A percentile compares a stretch with the other conserved stretches of the same genome.
Conservation (phyloP, 2,797 vertebrate genomes). For the Microctenopoma lineatum region DNA sequence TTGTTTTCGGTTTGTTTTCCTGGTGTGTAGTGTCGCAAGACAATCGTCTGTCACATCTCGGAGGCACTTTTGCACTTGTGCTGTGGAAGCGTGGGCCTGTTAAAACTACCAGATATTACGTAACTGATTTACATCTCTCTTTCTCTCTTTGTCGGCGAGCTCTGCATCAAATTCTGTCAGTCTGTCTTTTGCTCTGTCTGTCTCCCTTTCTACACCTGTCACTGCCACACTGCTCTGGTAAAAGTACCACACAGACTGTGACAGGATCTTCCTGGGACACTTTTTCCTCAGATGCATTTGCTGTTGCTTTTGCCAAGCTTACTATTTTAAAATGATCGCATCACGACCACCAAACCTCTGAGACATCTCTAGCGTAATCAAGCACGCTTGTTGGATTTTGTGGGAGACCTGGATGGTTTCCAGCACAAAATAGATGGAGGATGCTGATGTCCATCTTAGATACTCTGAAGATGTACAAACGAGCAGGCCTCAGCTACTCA, state of each 20-base stretch:
- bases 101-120: slow-evolving; percentile 34
- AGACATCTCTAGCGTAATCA: background rate
- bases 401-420: background rate
- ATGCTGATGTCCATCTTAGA: background rate
- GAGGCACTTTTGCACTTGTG: slow-evolving; percentile 32
- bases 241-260: slow-evolving; percentile 37
- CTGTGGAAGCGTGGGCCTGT: slow-evolving; percentile 20
- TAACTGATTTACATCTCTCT: slow-evolving; percentile 49
- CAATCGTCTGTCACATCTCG: slow-evolving; percentile 36
- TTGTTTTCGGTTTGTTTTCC: slow-evolving; percentile 26
- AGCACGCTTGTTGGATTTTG: background rate
- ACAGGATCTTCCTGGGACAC: slow-evolving; percentile 31
- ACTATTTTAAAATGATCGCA: slow-evolving; percentile 14
- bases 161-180: slow-evolving; percentile 29
- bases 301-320: background rate
- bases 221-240: slow-evolving; percentile 30
- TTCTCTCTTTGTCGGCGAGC: slow-evolving; percentile 40
- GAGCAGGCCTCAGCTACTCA: background rate
- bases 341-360: slow-evolving; percentile 2
- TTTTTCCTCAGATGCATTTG: background rate
- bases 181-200: slow-evolving; percentile 40
- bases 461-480: background rate
- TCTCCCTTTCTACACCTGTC: slow-evolving; percentile 40
- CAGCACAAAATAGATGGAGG: slow-evolving; percentile 1
- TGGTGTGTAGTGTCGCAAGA: slow-evolving; percentile 9